Evolutionary conservation across 2,113 vertebrate genomes (phyloP).

Genomic region (Todiramphus saurophagus): DNA sequence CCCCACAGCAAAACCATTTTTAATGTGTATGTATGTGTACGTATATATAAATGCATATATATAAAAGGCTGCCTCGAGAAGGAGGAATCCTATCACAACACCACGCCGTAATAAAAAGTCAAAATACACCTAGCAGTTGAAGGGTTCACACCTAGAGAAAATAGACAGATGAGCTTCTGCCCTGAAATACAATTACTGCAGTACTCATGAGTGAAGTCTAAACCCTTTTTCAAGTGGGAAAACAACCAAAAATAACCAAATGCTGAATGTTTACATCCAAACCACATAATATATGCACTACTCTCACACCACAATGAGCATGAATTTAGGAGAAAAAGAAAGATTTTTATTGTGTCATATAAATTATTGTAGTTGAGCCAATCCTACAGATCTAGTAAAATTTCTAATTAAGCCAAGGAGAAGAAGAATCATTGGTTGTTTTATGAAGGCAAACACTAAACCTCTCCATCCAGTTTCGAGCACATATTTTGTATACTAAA

Average conservation of each 20-base stretch:
- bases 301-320: neutral
- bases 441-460: neutral
- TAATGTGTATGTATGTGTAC: neutral
- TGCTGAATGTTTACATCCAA: neutral
- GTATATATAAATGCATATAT: accelerated
- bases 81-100: neutral
- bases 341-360: neutral
- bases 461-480: neutral
- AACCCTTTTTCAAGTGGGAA: neutral
- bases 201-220: neutral
- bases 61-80: neutral
- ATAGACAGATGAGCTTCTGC: neutral
- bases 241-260: neutral
- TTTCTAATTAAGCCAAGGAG: neutral
- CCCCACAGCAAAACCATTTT: neutral
- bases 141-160: neutral
- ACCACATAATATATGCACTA: neutral
- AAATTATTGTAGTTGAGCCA: neutral
- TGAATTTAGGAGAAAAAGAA: neutral
- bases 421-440: neutral
- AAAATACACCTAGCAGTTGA: neutral
- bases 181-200: neutral
- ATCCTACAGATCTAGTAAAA: neutral
- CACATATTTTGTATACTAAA: neutral
- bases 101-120: neutral